phyloP scores from a whole-genome alignment of 2,888 invertebrate species.

The Drosophila incognita region DNA sequence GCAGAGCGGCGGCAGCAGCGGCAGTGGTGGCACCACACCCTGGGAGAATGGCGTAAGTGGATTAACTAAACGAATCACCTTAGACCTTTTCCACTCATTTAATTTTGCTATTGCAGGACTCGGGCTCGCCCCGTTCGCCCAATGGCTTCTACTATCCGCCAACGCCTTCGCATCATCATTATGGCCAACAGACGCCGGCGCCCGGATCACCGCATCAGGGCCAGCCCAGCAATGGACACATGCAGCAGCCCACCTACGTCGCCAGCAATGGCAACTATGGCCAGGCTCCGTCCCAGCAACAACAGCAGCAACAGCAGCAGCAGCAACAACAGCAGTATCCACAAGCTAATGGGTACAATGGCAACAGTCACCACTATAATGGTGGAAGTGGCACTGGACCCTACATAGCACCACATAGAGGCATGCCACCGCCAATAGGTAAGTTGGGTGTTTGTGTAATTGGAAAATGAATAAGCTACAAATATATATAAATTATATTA shows the following conservation, averaged over 20 bases:
- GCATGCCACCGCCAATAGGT: slow-evolving; percentile 85
- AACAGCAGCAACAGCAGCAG: slow-evolving; percentile 34
- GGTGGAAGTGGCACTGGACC: slow-evolving; percentile 83
- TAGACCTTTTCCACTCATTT: neutral
- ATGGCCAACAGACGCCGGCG: slow-evolving; percentile 79
- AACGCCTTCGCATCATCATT: slow-evolving; percentile 84
- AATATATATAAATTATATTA: neutral
- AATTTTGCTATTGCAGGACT: slow-evolving; percentile 70
- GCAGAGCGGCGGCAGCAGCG: slow-evolving; percentile 83
- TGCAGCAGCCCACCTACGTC: slow-evolving; percentile 76
- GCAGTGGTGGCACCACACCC: slow-evolving; percentile 73
- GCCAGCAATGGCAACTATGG: slow-evolving; percentile 73
- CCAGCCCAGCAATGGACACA: slow-evolving; percentile 74
- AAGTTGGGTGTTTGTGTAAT: slow-evolving; percentile 13
- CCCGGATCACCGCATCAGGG: slow-evolving; percentile 81
- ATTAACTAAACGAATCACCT: neutral
- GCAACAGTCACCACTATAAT: slow-evolving; percentile 83
- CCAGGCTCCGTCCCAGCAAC: slow-evolving; percentile 60
- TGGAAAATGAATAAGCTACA: neutral
- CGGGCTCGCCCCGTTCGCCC: slow-evolving; percentile 84
- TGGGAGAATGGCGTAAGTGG: slow-evolving; percentile 86
- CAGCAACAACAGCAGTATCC: slow-evolving; percentile 76
- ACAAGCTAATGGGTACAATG: slow-evolving; percentile 80
- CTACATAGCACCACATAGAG: slow-evolving; percentile 84
- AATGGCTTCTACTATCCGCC: slow-evolving; percentile 85